phyloP scores from a whole-genome alignment of 2,797 vertebrate genomes.

The Rhodeus uyekii region DNA sequence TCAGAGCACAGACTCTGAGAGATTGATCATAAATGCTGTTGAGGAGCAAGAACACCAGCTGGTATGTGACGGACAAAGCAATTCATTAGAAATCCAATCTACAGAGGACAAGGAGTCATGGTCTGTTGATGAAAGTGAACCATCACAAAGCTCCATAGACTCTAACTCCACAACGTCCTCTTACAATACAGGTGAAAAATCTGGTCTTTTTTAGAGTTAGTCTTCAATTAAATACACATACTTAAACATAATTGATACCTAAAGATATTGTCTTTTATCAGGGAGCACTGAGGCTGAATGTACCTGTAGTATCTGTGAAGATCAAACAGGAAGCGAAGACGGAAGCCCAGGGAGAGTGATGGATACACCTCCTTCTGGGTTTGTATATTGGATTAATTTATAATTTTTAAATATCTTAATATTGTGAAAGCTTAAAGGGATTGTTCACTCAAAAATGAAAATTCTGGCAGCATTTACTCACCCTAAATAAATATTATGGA shows the following conservation, averaged over 20 bases:
- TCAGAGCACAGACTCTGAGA: not conserved
- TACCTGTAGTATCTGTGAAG: conserved; percentile 57
- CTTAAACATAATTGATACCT: not conserved
- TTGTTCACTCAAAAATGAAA: not conserved
- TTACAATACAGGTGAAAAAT: conserved; percentile 46
- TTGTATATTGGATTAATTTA: not conserved
- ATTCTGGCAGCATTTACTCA: not conserved
- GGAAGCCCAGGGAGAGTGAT: conserved; percentile 46
- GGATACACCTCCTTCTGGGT: conserved; percentile 53
- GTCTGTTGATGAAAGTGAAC: conserved; percentile 34
- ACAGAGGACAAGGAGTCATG: not conserved
- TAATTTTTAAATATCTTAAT: too few species aligned
- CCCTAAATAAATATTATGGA: not conserved
- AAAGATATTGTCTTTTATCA: not conserved
- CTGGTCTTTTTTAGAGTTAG: not conserved
- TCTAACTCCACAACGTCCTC: conserved; percentile 47
- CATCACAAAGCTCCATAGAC: conserved; percentile 54
- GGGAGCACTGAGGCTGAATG: conserved; percentile 37
- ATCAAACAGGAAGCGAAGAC: conserved; percentile 54
- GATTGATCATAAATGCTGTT: not conserved
- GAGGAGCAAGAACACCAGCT: conserved; percentile 19
- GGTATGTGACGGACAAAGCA: conserved; percentile 12
- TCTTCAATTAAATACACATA: not conserved
- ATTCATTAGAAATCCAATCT: not conserved
- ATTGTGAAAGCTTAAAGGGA: not conserved